Evolutionary conservation across 2,797 vertebrate species (phyloP), one percentile per base, ranked within the genome.

Genomic region (Austrolebias charrua): DNA sequence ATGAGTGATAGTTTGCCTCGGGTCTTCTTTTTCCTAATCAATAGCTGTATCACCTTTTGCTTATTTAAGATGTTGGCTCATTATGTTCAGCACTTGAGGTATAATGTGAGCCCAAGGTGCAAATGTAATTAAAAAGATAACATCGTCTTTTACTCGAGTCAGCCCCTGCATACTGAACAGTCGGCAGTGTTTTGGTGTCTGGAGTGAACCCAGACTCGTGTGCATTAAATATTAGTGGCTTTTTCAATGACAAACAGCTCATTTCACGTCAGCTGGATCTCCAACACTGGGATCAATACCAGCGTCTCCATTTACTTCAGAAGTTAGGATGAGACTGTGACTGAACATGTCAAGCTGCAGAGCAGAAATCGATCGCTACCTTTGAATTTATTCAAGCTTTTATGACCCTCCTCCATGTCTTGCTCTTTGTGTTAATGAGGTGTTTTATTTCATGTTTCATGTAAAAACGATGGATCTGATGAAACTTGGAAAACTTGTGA

Each of bases 111-210:
- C 85, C 82, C 14, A 80, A 75, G 76, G 86, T 69, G 76, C 74
- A 82, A 87, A 80, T 84, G 78, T 88, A 87, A 88, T 88, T 88
- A 87, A 84, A 86, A 88, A 84, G 83, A 87, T 88, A 85, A 87
- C 85, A 86, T 86, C 83, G 74, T 78, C 60, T 73, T 73, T 71
- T 48, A 28, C 69, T 71, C 47, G 24, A 70, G 62, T 76, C 78
- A 47, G 71, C 61, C n/a, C 24, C 73, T 53, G 84, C 74, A 85
- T 84, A 64, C 75, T 57, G 65, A 83, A 69, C 70, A 72, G 69
- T 33, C 46, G 66, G 20, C 59, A 58, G 61, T 73, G 66, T 63
- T 40, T 61, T 68, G 50, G 58, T 8, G 60, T 75, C 35, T 40
- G 53, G 63, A 73, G 59, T 54, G 68, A 58, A 80, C 46, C 49